Conservation (phyloP, 1,140 invertebrate species). For the Geopemphigus sp. region DNA sequence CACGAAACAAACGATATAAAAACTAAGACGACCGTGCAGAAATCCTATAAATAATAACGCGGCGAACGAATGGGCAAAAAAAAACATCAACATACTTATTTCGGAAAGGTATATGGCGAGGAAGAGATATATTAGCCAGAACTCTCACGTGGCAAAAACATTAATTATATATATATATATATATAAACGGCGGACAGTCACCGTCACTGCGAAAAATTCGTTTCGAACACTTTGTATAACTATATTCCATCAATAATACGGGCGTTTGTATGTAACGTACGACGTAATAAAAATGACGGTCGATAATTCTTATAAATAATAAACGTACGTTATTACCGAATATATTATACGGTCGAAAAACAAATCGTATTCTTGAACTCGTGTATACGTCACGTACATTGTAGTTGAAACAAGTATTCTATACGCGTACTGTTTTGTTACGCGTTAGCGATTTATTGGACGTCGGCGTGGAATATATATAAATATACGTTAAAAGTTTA, state of each 20-base stretch:
- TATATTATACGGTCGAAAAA: too few species aligned
- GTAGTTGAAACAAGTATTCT: too few species aligned
- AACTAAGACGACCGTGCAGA: not conserved
- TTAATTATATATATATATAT: not conserved
- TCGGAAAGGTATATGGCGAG: not conserved
- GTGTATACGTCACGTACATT: too few species aligned
- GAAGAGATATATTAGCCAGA: slow-evolving; percentile 15
- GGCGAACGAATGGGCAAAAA: not conserved
- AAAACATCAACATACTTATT: not conserved
- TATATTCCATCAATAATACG: not conserved
- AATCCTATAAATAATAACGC: slow-evolving; percentile 3
- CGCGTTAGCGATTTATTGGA: too few species aligned
- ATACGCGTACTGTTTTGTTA: too few species aligned
- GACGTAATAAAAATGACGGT: not conserved
- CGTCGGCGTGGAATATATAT: too few species aligned
- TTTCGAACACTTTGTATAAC: not conserved
- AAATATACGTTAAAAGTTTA: too few species aligned
- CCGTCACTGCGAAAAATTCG: not conserved
- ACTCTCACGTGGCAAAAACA: not conserved
- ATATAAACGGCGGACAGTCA: not conserved
- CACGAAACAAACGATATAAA: not conserved
- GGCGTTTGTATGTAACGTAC: too few species aligned
- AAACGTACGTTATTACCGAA: not conserved
- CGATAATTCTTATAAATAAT: not conserved
- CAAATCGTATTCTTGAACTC: too few species aligned